A percentile compares a stretch with the other conserved stretches of the same genome.
These are phyloP conservation scores for Bombus affinis DNA, from an alignment of 1,140 invertebrate species.

Conservation along the genomic window DNA sequence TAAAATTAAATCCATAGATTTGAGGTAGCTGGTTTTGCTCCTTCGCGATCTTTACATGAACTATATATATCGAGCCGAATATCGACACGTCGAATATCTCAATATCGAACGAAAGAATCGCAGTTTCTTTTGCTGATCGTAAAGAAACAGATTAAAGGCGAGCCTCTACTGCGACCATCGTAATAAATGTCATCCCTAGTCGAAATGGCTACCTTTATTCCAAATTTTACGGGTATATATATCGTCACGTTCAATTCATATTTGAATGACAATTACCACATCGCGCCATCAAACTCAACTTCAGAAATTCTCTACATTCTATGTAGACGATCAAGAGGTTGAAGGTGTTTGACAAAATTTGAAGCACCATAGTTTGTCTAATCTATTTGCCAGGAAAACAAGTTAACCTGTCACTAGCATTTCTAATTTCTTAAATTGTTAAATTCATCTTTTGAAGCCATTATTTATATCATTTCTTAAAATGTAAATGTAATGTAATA, in stretches of 20 bases:
- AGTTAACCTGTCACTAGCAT: not conserved
- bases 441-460: not conserved
- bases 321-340: not conserved
- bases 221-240: not conserved
- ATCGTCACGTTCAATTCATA: not conserved
- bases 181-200: conserved; percentile 10
- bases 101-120: not conserved
- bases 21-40: too few relatives aligned
- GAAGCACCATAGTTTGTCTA: not conserved
- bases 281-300: not conserved
- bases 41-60: not conserved
- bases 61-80: not conserved
- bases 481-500: too few relatives aligned
- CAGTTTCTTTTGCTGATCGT: not conserved
- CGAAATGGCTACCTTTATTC: not conserved
- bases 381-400: not conserved
- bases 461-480: not conserved
- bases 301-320: not conserved
- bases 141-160: not conserved
- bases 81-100: not conserved
- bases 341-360: not conserved
- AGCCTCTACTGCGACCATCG: too few relatives aligned
- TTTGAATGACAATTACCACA: not conserved
- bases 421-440: not conserved
- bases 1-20: conserved; percentile 30